Conservation (phyloP, 2,888 invertebrate genomes). For the Epinotia nisella region DNA sequence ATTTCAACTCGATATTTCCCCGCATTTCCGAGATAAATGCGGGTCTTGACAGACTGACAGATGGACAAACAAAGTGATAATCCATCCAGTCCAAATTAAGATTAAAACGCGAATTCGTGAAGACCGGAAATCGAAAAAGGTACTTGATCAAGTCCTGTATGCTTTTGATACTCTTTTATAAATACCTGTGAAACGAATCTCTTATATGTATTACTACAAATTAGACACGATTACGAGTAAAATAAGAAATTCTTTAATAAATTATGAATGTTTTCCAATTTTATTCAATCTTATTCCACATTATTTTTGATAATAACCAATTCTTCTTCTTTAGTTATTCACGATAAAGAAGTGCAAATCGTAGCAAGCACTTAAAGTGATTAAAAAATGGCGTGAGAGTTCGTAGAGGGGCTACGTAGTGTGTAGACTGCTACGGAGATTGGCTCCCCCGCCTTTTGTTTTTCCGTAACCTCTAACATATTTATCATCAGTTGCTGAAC, state of each 20-base stretch:
- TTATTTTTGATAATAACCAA: conserved; percentile 60
- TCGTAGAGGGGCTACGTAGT: conserved; percentile 52
- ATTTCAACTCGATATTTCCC: too few relatives aligned
- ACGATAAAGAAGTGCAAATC: conserved; percentile 74
- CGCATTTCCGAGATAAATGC: too few relatives aligned
- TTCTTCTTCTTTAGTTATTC: conserved; percentile 71
- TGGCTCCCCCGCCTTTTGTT: conserved; percentile 17
- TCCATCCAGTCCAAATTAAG: too few relatives aligned
- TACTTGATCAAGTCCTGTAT: too few relatives aligned
- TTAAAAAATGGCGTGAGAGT: conserved; percentile 71
- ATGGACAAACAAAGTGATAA: too few relatives aligned
- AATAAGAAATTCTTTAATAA: not conserved
- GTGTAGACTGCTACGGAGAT: conserved; percentile 58
- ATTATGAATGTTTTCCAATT: too few relatives aligned
- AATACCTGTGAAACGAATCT: not conserved
- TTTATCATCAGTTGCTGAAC: conserved; percentile 25
- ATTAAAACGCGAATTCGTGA: too few relatives aligned
- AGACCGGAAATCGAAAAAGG: too few relatives aligned
- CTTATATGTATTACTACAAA: too few relatives aligned
- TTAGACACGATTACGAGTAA: not conserved
- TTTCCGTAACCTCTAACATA: conserved; percentile 28
- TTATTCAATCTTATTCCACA: conserved; percentile 45
- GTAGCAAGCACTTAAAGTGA: conserved; percentile 79
- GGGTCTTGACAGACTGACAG: too few relatives aligned
- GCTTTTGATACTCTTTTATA: too few relatives aligned